phyloP scores from a whole-genome alignment of 2,113 vertebrate species.

The Leiothrix lutea region DNA sequence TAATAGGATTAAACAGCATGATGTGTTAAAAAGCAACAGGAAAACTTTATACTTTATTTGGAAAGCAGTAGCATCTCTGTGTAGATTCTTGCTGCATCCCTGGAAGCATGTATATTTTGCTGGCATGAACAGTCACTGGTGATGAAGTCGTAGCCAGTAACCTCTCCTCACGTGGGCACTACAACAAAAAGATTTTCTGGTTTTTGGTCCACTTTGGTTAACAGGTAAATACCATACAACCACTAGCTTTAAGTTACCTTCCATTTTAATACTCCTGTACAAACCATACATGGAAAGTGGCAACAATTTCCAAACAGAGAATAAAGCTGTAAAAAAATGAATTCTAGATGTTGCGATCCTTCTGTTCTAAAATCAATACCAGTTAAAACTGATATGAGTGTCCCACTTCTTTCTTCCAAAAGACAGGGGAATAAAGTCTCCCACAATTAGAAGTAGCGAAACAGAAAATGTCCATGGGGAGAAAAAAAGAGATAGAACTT shows the following conservation, averaged over 20 bases:
- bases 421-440: neutral
- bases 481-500: neutral
- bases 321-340: neutral
- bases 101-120: slow-evolving; percentile 74
- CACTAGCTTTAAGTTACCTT: neutral
- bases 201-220: neutral
- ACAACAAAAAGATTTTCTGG: slow-evolving; percentile 59
- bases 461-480: neutral
- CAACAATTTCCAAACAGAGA: neutral
- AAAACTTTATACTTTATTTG: slow-evolving; percentile 82
- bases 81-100: slow-evolving; percentile 50
- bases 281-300: neutral
- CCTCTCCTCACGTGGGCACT: slow-evolving; percentile 77
- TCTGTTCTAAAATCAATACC: neutral
- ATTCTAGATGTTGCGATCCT: neutral
- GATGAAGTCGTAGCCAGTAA: slow-evolving; percentile 72
- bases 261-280: neutral
- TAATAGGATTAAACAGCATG: neutral
- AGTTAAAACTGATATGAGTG: neutral
- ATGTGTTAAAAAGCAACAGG: neutral
- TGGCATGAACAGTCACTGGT: slow-evolving; percentile 63
- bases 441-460: neutral
- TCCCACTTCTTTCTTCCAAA: neutral
- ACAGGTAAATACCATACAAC: neutral
- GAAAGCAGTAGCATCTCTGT: slow-evolving; percentile 84